A percentile compares a stretch with the other conserved stretches of the same genome.
Evolutionary conservation across 2,797 vertebrate genomes (phyloP).

Genomic region (Propithecus deckenii): DNA sequence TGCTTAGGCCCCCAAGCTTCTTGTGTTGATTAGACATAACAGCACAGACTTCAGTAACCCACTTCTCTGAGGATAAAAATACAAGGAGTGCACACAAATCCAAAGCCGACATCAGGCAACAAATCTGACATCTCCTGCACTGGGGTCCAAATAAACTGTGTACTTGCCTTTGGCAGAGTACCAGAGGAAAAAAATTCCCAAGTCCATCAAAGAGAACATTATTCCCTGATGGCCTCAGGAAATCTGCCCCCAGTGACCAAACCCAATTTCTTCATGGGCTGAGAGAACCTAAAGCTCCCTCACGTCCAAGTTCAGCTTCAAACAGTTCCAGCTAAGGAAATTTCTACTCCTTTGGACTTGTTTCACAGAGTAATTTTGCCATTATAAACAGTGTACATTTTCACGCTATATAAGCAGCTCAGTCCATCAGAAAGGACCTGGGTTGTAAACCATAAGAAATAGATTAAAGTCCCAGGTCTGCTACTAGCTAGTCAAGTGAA

Average conservation of each 20-base stretch:
- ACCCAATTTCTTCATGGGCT: background rate
- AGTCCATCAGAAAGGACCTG: background rate
- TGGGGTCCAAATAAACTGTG: background rate
- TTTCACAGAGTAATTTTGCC: background rate
- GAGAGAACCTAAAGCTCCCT: background rate
- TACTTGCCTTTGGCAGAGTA: background rate
- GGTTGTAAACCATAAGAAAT: background rate
- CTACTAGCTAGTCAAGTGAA: background rate
- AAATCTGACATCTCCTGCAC: background rate
- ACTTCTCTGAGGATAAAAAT: background rate
- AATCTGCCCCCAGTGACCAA: slow-evolving; percentile 18
- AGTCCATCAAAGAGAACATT: slow-evolving; percentile 11
- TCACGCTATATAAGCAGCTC: background rate
- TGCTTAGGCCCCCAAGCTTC: background rate
- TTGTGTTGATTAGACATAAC: background rate
- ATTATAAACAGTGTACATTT: background rate
- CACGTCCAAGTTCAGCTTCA: background rate
- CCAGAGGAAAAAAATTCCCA: slow-evolving; percentile 24
- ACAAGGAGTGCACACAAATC: background rate
- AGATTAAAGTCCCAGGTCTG: background rate
- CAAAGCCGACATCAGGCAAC: background rate
- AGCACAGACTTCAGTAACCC: background rate
- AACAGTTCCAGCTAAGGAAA: slow-evolving; percentile 6
- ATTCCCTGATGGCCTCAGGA: slow-evolving; percentile 38
- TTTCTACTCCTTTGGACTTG: background rate